A percentile compares a stretch with the other conserved stretches of the same genome.
phyloP scores from a whole-genome alignment of 2,888 invertebrate species.

The Sericinus montela region DNA sequence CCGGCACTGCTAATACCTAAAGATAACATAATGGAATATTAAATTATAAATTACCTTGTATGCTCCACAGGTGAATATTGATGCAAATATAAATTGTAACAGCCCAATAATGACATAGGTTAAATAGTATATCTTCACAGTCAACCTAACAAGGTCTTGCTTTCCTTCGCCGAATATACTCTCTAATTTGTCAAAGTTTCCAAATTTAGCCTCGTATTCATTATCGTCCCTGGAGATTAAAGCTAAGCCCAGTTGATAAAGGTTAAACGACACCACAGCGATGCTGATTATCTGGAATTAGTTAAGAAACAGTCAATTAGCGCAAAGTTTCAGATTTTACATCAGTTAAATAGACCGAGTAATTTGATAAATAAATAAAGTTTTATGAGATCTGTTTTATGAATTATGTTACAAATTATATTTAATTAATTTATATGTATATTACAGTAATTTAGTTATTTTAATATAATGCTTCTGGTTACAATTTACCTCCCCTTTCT shows the following conservation, averaged over 20 bases:
- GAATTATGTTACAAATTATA: no score
- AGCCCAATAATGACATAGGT: constrained; percentile 53
- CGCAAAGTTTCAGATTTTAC: not conserved
- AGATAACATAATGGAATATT: no score
- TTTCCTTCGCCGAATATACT: constrained; percentile 57
- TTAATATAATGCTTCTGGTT: no score
- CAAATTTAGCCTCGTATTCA: constrained; percentile 49
- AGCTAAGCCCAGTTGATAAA: constrained; percentile 54
- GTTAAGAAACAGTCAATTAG: constrained; percentile 3
- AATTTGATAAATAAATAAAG: no score
- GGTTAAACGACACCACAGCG: constrained; percentile 54
- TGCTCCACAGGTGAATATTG: constrained; percentile 58
- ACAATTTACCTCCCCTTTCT: no score
- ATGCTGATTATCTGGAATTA: constrained; percentile 57
- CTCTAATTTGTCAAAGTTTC: constrained; percentile 58
- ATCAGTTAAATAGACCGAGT: no score
- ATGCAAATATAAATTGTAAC: constrained; percentile 51
- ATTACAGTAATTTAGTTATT: no score
- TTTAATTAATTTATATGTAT: no score
- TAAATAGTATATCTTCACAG: constrained; percentile 53
- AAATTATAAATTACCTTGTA: constrained; percentile 44
- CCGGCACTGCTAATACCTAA: no score
- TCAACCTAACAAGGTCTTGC: constrained; percentile 43
- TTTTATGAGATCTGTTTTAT: no score
- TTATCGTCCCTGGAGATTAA: constrained; percentile 43